A percentile compares a stretch with the other conserved stretches of the same genome.
Evolutionary conservation across 2,797 vertebrate species (phyloP).

Genomic region (Gymnothorax reevesii): DNA sequence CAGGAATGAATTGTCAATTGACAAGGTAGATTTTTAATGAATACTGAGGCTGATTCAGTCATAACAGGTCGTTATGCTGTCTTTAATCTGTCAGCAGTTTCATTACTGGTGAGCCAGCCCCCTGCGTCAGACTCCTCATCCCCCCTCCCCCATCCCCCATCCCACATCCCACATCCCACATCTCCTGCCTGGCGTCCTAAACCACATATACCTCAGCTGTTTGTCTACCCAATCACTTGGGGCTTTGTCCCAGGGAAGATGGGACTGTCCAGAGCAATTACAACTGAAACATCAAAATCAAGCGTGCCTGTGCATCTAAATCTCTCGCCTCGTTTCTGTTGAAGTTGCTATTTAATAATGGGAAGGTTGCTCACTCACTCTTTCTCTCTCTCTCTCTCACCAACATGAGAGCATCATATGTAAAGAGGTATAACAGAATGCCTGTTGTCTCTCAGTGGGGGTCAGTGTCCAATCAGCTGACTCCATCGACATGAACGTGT

Average conservation of each 20-base stretch:
- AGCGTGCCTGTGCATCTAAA: constrained; percentile 74
- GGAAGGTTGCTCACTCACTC: constrained; percentile 7
- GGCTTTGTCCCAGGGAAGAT: constrained; percentile 79
- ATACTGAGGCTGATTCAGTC: constrained; percentile 83
- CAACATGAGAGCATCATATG: not conserved
- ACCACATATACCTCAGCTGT: constrained; percentile 51
- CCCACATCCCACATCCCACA: constrained; percentile 11
- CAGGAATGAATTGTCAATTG: constrained; percentile 80
- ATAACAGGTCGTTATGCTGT: constrained; percentile 77
- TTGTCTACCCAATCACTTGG: constrained; percentile 82
- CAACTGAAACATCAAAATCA: constrained; percentile 74
- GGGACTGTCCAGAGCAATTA: constrained; percentile 85
- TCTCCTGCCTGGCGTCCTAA: constrained; percentile 49
- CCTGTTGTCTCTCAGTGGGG: not conserved
- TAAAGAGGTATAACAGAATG: not conserved
- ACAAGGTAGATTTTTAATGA: constrained; percentile 87
- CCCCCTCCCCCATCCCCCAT: constrained; percentile 6
- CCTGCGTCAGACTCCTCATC: constrained; percentile 49
- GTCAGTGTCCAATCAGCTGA: not conserved
- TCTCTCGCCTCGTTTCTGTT: constrained; percentile 72
- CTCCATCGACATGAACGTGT: not conserved
- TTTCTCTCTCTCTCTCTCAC: not conserved
- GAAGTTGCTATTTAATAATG: constrained; percentile 71
- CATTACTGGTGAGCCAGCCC: constrained; percentile 78
- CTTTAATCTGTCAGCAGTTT: constrained; percentile 88